A percentile compares a stretch with the other conserved stretches of the same genome.
These are phyloP conservation scores for Cheilosia urbana DNA, from an alignment of 2,888 invertebrate genomes.

Conservation along the genomic window DNA sequence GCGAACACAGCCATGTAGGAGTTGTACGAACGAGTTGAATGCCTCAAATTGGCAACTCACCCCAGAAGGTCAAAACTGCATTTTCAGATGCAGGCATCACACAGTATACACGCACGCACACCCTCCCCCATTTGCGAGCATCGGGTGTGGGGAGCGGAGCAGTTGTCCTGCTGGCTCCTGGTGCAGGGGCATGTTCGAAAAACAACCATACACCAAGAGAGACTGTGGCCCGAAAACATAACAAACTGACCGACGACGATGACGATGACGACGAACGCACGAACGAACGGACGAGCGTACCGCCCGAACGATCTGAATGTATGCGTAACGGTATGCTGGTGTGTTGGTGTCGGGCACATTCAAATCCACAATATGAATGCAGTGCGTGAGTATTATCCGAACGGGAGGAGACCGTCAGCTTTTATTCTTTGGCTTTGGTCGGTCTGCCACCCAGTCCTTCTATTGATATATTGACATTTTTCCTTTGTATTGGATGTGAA, in stretches of 20 bases:
- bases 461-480: slow-evolving; percentile 66
- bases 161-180: neutral
- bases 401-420: neutral
- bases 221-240: slow-evolving; percentile 45
- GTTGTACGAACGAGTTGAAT: slow-evolving; percentile 45
- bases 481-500: slow-evolving; percentile 35
- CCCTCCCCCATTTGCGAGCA: too few relatives aligned
- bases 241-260: neutral
- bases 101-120: slow-evolving; percentile 5
- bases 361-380: slow-evolving; percentile 15
- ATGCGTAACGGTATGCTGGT: slow-evolving; percentile 8
- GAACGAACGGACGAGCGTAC: neutral
- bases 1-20: slow-evolving; percentile 19
- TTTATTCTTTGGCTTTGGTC: slow-evolving; percentile 37
- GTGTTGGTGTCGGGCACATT: slow-evolving; percentile 24
- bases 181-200: slow-evolving; percentile 9
- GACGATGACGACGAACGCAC: neutral
- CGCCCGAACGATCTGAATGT: slow-evolving; percentile 15
- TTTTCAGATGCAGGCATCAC: slow-evolving; percentile 18
- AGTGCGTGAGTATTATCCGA: slow-evolving; percentile 17
- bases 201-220: slow-evolving; percentile 34
- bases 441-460: slow-evolving; percentile 1
- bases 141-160: neutral
- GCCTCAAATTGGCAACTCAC: slow-evolving; percentile 52
- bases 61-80: slow-evolving; percentile 56